Evolutionary conservation across 2,113 vertebrate species (phyloP).

Genomic region (Melierax canorus): DNA sequence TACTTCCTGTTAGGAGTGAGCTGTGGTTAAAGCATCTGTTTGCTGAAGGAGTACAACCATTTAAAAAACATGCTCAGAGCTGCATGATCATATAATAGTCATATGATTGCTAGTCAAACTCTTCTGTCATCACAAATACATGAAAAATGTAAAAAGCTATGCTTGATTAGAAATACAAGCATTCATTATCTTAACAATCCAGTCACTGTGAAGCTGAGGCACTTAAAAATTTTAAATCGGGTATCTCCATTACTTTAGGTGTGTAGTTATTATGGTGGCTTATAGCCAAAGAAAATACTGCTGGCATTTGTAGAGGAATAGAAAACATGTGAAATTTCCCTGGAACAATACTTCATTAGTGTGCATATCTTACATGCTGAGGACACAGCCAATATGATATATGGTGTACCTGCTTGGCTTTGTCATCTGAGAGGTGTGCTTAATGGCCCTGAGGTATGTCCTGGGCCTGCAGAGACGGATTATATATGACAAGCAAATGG

Average conservation of each 20-base stretch:
- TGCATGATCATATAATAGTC: not conserved
- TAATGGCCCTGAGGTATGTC: not conserved
- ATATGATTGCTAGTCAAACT: not conserved
- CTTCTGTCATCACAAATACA: not conserved
- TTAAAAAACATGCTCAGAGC: not conserved
- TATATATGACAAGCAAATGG: not conserved
- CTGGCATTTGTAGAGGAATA: not conserved
- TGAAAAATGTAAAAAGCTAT: not conserved
- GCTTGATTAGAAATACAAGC: not conserved
- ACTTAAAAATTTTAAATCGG: not conserved
- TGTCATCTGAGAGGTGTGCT: not conserved
- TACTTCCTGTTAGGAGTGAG: not conserved
- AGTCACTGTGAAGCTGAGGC: not conserved
- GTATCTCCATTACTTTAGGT: not conserved
- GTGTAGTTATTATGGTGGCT: not conserved
- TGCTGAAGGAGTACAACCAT: not conserved
- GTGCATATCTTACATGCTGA: not conserved
- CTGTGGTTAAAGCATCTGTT: not conserved
- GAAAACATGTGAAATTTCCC: not conserved
- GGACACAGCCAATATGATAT: not conserved
- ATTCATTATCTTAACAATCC: not conserved
- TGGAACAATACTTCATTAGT: not conserved
- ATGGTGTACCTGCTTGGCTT: not conserved
- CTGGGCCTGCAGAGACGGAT: not conserved
- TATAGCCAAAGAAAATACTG: not conserved